These are phyloP conservation scores for Macaria liturata DNA, from an alignment of 2,888 invertebrate genomes.

Conservation along the genomic window DNA sequence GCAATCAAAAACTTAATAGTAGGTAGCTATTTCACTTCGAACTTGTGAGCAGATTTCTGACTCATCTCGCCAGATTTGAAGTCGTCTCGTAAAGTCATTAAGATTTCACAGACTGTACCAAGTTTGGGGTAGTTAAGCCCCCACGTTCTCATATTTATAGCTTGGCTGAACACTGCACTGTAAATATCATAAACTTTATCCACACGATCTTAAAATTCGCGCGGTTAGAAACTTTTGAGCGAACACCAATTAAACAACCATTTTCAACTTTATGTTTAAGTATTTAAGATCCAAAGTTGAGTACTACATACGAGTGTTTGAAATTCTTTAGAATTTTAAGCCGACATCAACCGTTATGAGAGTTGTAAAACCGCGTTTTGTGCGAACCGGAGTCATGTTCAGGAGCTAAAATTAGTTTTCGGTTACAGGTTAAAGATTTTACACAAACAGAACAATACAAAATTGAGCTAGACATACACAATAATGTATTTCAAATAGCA, in stretches of 20 bases:
- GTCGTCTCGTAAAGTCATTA: constrained; percentile 22
- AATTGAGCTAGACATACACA: too few relatives aligned
- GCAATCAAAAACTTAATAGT: too few relatives aligned
- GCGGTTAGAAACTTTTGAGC: constrained; percentile 10
- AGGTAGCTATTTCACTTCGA: background rate
- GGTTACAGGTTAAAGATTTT: too few relatives aligned
- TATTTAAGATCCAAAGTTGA: constrained; percentile 1
- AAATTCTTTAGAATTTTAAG: background rate
- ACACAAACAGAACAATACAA: too few relatives aligned
- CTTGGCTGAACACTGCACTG: constrained; percentile 16
- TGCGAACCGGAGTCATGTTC: background rate
- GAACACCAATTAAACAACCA: constrained; percentile 6
- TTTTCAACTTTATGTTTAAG: constrained; percentile 9
- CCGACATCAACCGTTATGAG: background rate
- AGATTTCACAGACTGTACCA: constrained; percentile 20
- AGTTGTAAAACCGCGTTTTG: constrained; percentile 2
- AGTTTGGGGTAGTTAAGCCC: constrained; percentile 22
- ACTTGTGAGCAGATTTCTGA: constrained; percentile 1
- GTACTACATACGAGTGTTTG: background rate
- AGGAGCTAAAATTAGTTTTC: too few relatives aligned
- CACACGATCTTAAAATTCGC: constrained; percentile 21
- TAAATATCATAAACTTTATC: constrained; percentile 24
- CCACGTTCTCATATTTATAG: constrained; percentile 24
- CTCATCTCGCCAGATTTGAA: constrained; percentile 18
- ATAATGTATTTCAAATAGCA: too few relatives aligned